Evolutionary conservation across 2,113 vertebrate genomes (phyloP), one percentile per base, ranked within the genome.

Genomic region (Siniperca knerii): DNA sequence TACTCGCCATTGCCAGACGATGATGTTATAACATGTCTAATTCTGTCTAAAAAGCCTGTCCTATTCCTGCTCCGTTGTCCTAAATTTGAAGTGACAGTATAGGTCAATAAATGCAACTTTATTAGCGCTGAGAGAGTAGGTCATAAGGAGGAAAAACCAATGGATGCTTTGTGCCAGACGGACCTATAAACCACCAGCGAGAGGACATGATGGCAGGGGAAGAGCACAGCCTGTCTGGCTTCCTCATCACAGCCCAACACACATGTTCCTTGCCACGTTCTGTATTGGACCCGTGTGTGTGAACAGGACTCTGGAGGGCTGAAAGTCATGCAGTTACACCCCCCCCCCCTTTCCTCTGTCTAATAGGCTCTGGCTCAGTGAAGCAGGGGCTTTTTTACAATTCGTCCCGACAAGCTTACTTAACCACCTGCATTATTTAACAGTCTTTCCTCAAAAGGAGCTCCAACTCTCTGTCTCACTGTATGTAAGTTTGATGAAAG

Each of bases 401-500:
- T 85, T 88, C 75, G 58, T 85, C 88, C 89, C 52, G 72, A 92
- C 90, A 92, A 89, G 90, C 92, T 93, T 90, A 93, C 91, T 94
- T 93, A 91, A 92, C 87, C 89, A 87, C 55, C 87, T 94, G 94
- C 92, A 94, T 94, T 94, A 94, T 94, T 94, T 72, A 94, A 90
- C 71, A 88, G 81, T 84, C 80, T 86, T 80, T 75, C 85, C 85
- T 91, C 87, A 89, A 86, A 86, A 82, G 78, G 73, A 83, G 82
- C 83, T 80, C 73, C 60, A 55, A 16, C 52, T 67, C 77, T 70
- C 73, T 61, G 40, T 81, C 86, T 86, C 18, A 25, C 55, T 61
- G 71, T 65, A 75, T 88, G 65, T 79, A 58, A 71, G 83, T 86
- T 82, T 80, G 75, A 86, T 82, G 57, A 83, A 86, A 79, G 85